These are phyloP conservation scores for Glyptemys insculpta DNA, from an alignment of 2,797 vertebrate species.

Conservation along the genomic window DNA sequence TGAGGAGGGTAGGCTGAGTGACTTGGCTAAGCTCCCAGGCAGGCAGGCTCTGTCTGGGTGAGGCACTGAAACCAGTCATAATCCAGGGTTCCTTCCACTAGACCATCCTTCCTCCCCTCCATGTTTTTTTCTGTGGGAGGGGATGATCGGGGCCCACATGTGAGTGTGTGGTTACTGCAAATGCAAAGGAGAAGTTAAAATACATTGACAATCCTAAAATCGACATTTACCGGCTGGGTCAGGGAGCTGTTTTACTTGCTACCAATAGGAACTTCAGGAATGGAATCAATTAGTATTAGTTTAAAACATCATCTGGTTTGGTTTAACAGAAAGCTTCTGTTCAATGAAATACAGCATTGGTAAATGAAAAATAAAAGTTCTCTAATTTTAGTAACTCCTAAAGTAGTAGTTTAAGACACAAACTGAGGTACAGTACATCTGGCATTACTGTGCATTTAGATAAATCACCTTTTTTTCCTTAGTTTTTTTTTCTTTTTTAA, in stretches of 20 bases:
- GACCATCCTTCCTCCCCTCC: background rate
- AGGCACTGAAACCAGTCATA: background rate
- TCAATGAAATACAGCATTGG: slow-evolving; percentile 78
- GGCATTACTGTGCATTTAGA: background rate
- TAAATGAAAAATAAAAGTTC: slow-evolving; percentile 78
- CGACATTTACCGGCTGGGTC: slow-evolving; percentile 70
- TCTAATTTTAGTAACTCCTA: slow-evolving; percentile 68
- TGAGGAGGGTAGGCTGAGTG: background rate
- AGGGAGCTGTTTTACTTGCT: slow-evolving; percentile 76
- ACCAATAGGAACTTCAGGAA: slow-evolving; percentile 79
- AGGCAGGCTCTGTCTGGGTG: background rate
- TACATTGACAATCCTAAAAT: background rate
- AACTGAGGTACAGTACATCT: background rate
- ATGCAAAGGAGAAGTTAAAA: slow-evolving; percentile 46
- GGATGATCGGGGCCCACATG: background rate
- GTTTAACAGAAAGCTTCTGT: slow-evolving; percentile 83
- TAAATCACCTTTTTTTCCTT: background rate
- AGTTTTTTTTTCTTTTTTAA: background rate
- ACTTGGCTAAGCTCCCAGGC: background rate
- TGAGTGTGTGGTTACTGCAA: background rate
- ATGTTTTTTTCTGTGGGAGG: background rate
- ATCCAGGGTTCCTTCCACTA: background rate
- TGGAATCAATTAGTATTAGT: slow-evolving; percentile 87
- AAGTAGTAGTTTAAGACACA: slow-evolving; percentile 31
- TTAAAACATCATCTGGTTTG: slow-evolving; percentile 85